Evolutionary conservation across 2,797 vertebrate genomes (phyloP), one percentile per base, ranked within the genome.

Genomic region (Morus bassanus): DNA sequence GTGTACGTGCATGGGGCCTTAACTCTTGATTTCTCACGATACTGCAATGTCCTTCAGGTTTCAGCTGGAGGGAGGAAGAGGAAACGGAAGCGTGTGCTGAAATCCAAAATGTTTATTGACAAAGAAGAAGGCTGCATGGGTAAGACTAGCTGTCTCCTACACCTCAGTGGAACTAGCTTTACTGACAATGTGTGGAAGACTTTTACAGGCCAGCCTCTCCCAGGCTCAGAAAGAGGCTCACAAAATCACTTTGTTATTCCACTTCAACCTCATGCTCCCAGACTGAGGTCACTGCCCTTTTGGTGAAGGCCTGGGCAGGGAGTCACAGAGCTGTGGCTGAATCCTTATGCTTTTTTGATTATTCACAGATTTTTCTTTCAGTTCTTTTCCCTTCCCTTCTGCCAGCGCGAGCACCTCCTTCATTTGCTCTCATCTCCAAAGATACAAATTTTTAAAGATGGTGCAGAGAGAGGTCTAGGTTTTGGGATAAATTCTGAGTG

Each of bases 61-160:
- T 37, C 95, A 22, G 63, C 96, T 61, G 98, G 97, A 79, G 97
- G 77, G 33, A 99, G 96, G 95, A 98, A 57, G 68, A 98, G 99
- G 97, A 99, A 98, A 93, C 98, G 99, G 94, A 99, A 98, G 86
- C 98, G 98, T 1, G 99, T 99, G 78, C 95, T 99, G 89, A 99
- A 99, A 95, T 98, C 99, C 60, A 98, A 65, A 7, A 99, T 97
- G 4, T 99, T 98, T 78, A 0, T 98, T 51, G 99, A 99, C 2
- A 98, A 97, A 0, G 98, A 97, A 0, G 99, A 99, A 11, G 99
- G 98, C 83, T 98, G 98, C 93, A 99, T 99, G 1, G 99, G 99
- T 99, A 98, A 98, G 97, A n/a, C 13, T 19, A 35, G 46, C 25
- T 68, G 65, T 15, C 45, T 50, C 45, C 65, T 68, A 35, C 15